Evolutionary conservation across 2,888 invertebrate genomes (phyloP), one percentile per base, ranked within the genome.

Genomic region (Mystacides longicornis): DNA sequence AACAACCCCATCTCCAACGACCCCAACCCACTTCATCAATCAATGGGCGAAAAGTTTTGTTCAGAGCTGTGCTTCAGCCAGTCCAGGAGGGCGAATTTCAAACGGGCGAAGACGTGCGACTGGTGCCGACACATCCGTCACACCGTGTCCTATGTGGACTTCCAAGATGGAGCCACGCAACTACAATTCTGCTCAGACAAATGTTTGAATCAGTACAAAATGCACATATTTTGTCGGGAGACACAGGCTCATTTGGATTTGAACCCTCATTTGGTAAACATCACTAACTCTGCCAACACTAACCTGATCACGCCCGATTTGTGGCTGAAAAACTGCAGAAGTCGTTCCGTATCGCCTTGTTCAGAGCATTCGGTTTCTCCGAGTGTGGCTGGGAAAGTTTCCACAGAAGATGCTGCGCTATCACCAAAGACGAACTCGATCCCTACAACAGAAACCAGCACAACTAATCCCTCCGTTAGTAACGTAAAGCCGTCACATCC

Each of bases 171-270:
- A 46, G 90, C 92, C 62, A 87, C 89, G 20, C 93, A 93, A 67
- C 78, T 94, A 47, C 93, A 94, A 72, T 94, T 94, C 71, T 89
- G 84, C 71, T 92, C 92, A 48, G 92, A 93, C 71, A 93, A 93
- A 78, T 95, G 94, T 67, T 79, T 94, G 63, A 94, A 93, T 69
- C 93, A 94, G 71, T 95, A 94, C 79, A 94, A 95, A 77, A 94
- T 95, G 93, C 92, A 93, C 71, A 93, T 94, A 62, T 95, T 95
- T 74, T 94, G 94, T 73, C 85, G 89, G 51, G 94, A 94, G 74
- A 93, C 94, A 3, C 88, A 92, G 68, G 93, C 93, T 5, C 93
- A 93, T 69, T 80, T 94, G 56, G 90, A 93, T 68, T 83, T 93
- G 71, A 85, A 86, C 69, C 88, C 89, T 1, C 88, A 89, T 68